phyloP scores from a whole-genome alignment of 1,140 invertebrate species.

The Manduca sexta region DNA sequence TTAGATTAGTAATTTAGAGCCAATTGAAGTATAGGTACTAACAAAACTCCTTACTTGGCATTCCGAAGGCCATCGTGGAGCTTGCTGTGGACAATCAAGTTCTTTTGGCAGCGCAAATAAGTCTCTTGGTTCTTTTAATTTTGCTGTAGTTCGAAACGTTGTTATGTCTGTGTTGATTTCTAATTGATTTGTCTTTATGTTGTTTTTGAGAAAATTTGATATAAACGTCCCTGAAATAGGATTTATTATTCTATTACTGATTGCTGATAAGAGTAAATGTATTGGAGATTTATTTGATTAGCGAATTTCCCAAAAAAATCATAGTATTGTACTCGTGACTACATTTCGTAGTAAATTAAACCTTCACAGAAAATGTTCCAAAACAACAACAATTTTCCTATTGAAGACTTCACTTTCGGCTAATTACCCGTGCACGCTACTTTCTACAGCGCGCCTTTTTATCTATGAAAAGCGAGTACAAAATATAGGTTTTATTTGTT shows the following conservation, averaged over 20 bases:
- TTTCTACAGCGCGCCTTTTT: background rate
- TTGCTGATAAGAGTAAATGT: background rate
- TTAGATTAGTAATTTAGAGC: background rate
- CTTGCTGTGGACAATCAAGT: constrained; percentile 81
- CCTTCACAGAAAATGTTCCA: background rate
- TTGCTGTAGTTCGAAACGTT: constrained; percentile 76
- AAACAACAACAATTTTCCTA: constrained; percentile 2
- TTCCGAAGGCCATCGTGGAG: constrained; percentile 89
- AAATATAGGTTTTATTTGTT: no score
- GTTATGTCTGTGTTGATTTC: constrained; percentile 79
- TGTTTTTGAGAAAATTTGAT: constrained; percentile 74
- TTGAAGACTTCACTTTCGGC: constrained; percentile 7
- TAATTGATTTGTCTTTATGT: constrained; percentile 78
- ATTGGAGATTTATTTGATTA: no score
- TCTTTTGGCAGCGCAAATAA: constrained; percentile 80
- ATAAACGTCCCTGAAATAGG: constrained; percentile 69
- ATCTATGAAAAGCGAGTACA: no score
- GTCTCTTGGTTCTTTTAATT: constrained; percentile 79
- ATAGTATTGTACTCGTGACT: background rate
- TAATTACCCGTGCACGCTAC: constrained; percentile 14
- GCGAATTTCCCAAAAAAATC: no score
- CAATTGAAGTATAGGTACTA: background rate
- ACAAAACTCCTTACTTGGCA: constrained; percentile 78
- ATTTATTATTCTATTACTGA: background rate
- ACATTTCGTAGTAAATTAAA: constrained; percentile 4